Evolutionary conservation across 2,797 vertebrate species (phyloP).

Genomic region (Epinephelus awoara): DNA sequence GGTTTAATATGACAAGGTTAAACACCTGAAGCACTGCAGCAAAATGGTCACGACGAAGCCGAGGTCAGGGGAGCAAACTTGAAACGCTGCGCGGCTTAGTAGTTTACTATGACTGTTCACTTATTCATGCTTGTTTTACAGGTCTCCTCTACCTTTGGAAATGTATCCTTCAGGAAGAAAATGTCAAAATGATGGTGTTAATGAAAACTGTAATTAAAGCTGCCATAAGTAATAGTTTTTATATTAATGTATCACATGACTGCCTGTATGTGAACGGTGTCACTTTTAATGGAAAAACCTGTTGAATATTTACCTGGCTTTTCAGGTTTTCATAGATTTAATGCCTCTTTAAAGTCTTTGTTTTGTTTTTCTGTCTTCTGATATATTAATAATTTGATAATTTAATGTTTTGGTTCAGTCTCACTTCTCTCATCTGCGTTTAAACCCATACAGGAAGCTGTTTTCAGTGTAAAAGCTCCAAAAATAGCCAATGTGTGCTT

Average conservation of each 20-base stretch:
- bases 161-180: slow-evolving; percentile 9
- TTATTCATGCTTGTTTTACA: slow-evolving; percentile 47
- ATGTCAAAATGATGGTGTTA: neutral
- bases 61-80: slow-evolving; percentile 69
- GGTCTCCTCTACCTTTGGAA: slow-evolving; percentile 12
- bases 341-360: too few relatives aligned
- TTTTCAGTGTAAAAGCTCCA: too few relatives aligned
- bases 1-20: slow-evolving; percentile 84
- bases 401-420: too few relatives aligned
- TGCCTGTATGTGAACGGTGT: neutral
- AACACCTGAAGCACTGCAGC: slow-evolving; percentile 76
- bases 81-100: slow-evolving; percentile 41
- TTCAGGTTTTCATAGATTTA: slow-evolving; percentile 5
- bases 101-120: slow-evolving; percentile 32
- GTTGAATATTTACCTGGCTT: neutral
- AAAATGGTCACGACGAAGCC: slow-evolving; percentile 55
- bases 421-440: too few relatives aligned
- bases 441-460: too few relatives aligned
- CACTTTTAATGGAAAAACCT: neutral
- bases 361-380: too few relatives aligned
- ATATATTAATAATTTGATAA: too few relatives aligned
- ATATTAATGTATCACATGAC: neutral
- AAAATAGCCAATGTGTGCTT: too few relatives aligned
- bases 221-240: neutral
- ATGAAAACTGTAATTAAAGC: neutral